Percentiles rank a stretch among this genome's conserved stretches.
These are phyloP conservation scores for Ivindomyrus marchei DNA, from an alignment of 2,113 vertebrate species.

Conservation along the genomic window DNA sequence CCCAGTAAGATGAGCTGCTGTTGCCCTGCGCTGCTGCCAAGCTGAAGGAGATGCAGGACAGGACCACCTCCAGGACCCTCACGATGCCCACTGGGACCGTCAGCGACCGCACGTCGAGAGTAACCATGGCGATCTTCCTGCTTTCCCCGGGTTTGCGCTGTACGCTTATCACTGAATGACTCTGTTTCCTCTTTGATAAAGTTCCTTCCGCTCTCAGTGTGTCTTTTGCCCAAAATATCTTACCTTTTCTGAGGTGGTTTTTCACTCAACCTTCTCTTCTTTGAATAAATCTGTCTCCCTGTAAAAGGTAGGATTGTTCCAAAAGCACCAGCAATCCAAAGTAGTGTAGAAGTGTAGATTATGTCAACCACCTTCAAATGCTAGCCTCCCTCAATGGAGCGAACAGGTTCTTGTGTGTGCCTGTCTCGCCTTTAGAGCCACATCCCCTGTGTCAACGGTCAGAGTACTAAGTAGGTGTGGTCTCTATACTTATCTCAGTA, in stretches of 20 bases:
- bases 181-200: neutral
- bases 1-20: neutral
- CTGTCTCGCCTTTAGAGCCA: neutral
- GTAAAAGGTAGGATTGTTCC: neutral
- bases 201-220: neutral
- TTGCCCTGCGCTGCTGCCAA: constrained; percentile 55
- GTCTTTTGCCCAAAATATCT: neutral
- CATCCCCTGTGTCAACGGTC: neutral
- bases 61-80: constrained; percentile 60
- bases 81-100: constrained; percentile 60
- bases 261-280: neutral
- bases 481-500: neutral
- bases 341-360: neutral
- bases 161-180: no score
- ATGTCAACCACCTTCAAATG: neutral
- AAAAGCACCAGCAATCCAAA: neutral
- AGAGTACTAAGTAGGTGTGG: neutral
- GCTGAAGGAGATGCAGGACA: constrained; percentile 72
- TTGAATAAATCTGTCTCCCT: neutral
- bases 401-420: neutral
- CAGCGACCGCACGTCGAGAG: constrained; percentile 43
- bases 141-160: neutral
- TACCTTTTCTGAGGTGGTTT: neutral
- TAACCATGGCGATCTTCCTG: constrained; percentile 35
- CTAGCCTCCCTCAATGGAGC: constrained; percentile 3